Conservation (phyloP, 2,888 invertebrate species). For the Sinohyriopsis cumingii region DNA sequence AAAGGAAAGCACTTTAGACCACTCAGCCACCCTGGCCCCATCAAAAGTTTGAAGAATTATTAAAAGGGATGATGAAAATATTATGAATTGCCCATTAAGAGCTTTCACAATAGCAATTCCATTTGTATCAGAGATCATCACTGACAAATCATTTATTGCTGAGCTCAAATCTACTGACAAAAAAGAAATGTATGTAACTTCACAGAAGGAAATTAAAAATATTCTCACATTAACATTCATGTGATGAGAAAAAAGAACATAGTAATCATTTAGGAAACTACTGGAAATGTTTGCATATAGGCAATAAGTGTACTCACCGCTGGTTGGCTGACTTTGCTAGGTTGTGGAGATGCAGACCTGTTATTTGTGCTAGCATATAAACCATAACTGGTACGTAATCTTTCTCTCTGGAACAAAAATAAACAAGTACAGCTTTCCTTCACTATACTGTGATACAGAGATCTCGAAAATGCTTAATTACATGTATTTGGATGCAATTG, state of each 20-base stretch:
- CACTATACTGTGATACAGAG: not conserved
- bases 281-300: not conserved
- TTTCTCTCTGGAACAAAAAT: slow-evolving; percentile 50
- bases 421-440: not conserved
- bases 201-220: not conserved
- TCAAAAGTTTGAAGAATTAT: no score
- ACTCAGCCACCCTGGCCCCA: no score
- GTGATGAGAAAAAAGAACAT: not conserved
- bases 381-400: slow-evolving; percentile 55
- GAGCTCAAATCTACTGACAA: not conserved
- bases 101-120: no score
- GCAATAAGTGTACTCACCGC: slow-evolving; percentile 23
- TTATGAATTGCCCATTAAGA: no score
- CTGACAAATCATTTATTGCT: not conserved
- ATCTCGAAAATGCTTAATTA: no score
- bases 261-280: not conserved
- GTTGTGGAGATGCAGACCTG: slow-evolving; percentile 7
- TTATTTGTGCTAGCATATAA: slow-evolving; percentile 42
- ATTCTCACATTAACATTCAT: not conserved
- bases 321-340: slow-evolving; percentile 20
- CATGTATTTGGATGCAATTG: no score
- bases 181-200: not conserved
- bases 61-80: no score
- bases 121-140: no score
- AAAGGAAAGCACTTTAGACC: no score